Evolutionary conservation across 2,113 vertebrate genomes (phyloP).

Genomic region (Excalfactoria chinensis): DNA sequence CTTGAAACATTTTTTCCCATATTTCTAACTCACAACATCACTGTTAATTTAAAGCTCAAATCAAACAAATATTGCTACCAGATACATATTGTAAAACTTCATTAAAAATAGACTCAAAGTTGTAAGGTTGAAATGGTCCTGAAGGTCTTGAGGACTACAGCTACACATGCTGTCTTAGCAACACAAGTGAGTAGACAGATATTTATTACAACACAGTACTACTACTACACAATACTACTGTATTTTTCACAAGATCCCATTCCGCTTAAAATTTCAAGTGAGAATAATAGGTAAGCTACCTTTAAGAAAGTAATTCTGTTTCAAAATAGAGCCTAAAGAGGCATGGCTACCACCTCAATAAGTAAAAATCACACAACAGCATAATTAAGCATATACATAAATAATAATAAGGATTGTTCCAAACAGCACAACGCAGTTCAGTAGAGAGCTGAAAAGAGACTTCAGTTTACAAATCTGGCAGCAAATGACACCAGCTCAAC

Average conservation of each 20-base stretch:
- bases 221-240: neutral
- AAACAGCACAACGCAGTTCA: neutral
- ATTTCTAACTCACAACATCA: neutral
- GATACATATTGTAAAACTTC: neutral
- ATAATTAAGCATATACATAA: neutral
- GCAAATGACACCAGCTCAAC: neutral
- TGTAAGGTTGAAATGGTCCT: neutral
- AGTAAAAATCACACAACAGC: accelerated
- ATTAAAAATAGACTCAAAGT: neutral
- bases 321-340: neutral
- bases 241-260: neutral
- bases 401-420: neutral
- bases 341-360: accelerated
- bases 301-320: neutral
- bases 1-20: too few species aligned
- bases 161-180: neutral
- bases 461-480: accelerated
- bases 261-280: neutral
- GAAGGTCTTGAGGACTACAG: neutral
- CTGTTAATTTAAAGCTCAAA: neutral
- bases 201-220: neutral
- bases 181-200: neutral
- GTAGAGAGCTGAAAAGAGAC: neutral
- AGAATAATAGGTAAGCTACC: neutral
- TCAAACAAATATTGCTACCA: neutral